Evolutionary conservation across 2,797 vertebrate genomes (phyloP).

Genomic region (Rachycentron canadum): DNA sequence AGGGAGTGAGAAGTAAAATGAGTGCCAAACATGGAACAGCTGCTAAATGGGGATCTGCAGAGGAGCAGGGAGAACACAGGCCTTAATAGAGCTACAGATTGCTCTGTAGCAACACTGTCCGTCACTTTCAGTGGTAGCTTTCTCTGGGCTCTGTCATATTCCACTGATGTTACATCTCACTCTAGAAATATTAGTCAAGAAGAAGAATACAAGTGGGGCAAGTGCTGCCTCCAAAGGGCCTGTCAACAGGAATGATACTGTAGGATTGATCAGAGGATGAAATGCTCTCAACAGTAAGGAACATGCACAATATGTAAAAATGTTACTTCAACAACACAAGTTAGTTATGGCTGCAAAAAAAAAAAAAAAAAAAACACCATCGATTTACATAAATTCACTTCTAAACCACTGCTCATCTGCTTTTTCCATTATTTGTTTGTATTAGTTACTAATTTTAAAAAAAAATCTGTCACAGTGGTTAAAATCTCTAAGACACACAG

Average conservation of each 20-base stretch:
- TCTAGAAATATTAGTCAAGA: conserved; percentile 39
- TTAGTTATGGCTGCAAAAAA: conserved; percentile 37
- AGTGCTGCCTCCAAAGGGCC: conserved; percentile 24
- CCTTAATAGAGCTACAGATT: conserved; percentile 45
- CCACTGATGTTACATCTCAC: conserved; percentile 26
- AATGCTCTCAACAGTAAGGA: conserved; percentile 6
- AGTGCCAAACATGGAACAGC: conserved; percentile 69
- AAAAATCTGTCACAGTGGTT: conserved; percentile 40
- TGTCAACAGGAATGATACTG: conserved; percentile 25
- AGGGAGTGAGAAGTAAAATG: conserved; percentile 52
- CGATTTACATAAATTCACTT: conserved; percentile 28
- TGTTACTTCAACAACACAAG: conserved; percentile 7
- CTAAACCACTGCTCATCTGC: conserved; percentile 30
- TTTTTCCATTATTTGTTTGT: conserved; percentile 23
- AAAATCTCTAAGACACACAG: conserved; percentile 37
- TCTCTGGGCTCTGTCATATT: conserved; percentile 38
- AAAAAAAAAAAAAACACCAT: background rate
- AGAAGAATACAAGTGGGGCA: conserved; percentile 14
- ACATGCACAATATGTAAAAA: conserved; percentile 12
- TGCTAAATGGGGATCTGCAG: conserved; percentile 66
- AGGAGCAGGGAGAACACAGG: conserved; percentile 34
- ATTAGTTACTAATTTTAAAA: conserved; percentile 27
- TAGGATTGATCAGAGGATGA: conserved; percentile 39
- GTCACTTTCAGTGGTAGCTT: conserved; percentile 26
- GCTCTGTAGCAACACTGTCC: conserved; percentile 43